Conservation (phyloP, 2,888 invertebrate species). For the Flabesymbios commensalis region DNA sequence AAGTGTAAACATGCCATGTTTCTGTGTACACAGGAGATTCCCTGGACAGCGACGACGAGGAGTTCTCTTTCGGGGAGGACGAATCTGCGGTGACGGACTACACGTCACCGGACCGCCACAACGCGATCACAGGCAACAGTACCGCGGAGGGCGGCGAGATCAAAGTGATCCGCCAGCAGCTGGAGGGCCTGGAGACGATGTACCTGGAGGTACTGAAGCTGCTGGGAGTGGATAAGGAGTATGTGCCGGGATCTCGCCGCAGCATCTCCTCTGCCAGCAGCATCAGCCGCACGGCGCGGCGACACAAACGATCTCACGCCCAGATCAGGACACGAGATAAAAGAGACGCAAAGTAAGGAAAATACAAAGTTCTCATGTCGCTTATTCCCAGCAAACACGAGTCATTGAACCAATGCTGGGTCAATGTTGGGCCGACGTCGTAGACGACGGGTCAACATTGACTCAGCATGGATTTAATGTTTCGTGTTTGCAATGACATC, state of each 20-base stretch:
- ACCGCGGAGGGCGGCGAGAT: constrained; percentile 20
- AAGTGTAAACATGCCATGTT: too few relatives aligned
- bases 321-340: too few relatives aligned
- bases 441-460: too few relatives aligned
- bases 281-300: constrained; percentile 21
- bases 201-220: constrained; percentile 46
- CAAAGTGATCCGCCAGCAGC: constrained; percentile 39
- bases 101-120: neutral
- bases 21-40: too few relatives aligned
- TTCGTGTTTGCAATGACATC: too few relatives aligned
- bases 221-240: constrained; percentile 39
- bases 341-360: too few relatives aligned
- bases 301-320: constrained; percentile 2
- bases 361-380: too few relatives aligned
- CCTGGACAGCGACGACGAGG: constrained; percentile 1
- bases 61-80: neutral
- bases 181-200: constrained; percentile 50
- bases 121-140: constrained; percentile 1
- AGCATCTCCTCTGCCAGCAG: constrained; percentile 40
- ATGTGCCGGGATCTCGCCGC: constrained; percentile 40
- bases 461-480: too few relatives aligned
- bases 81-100: neutral
- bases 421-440: too few relatives aligned
- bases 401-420: too few relatives aligned
- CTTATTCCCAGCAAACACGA: too few relatives aligned